These are phyloP conservation scores for Drosophila pseudotakahashii DNA, from an alignment of 2,888 invertebrate species.

Conservation along the genomic window DNA sequence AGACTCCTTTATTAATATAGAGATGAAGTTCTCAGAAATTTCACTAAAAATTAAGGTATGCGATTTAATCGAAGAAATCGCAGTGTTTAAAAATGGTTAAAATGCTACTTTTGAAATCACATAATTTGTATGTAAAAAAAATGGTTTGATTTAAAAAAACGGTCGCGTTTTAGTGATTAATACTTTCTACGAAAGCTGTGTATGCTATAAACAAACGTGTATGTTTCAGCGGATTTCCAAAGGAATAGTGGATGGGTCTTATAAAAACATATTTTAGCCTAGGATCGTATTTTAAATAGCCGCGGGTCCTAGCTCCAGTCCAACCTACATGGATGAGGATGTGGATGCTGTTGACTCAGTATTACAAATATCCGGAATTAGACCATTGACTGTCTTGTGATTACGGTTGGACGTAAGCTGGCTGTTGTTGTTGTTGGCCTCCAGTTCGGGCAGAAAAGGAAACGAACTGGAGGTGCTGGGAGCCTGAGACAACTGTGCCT, in stretches of 20 bases:
- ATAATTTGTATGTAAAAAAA: background rate
- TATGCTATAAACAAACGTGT: background rate
- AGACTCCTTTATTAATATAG: no score
- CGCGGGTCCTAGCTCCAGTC: background rate
- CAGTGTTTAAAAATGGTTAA: no score
- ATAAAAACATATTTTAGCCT: slow-evolving; percentile 3
- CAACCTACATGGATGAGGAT: slow-evolving; percentile 36
- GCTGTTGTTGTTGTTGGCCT: slow-evolving; percentile 54
- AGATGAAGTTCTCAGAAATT: background rate
- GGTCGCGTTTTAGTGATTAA: background rate
- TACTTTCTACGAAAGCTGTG: slow-evolving; percentile 13
- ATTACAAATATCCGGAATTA: slow-evolving; percentile 25
- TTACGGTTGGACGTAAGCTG: slow-evolving; percentile 49
- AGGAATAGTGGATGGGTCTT: background rate
- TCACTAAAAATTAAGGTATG: background rate
- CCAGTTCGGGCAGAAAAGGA: slow-evolving; percentile 46
- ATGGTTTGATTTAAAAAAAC: background rate
- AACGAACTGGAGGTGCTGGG: slow-evolving; percentile 66
- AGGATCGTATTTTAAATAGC: background rate
- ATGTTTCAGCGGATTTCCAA: no score
- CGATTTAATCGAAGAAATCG: background rate
- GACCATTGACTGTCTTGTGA: slow-evolving; percentile 42
- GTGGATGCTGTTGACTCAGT: slow-evolving; percentile 62
- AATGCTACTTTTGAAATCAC: no score
- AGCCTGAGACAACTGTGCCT: slow-evolving; percentile 68